Evolutionary conservation across 1,140 invertebrate species (phyloP).

Genomic region (Philopotamus ludificatus): DNA sequence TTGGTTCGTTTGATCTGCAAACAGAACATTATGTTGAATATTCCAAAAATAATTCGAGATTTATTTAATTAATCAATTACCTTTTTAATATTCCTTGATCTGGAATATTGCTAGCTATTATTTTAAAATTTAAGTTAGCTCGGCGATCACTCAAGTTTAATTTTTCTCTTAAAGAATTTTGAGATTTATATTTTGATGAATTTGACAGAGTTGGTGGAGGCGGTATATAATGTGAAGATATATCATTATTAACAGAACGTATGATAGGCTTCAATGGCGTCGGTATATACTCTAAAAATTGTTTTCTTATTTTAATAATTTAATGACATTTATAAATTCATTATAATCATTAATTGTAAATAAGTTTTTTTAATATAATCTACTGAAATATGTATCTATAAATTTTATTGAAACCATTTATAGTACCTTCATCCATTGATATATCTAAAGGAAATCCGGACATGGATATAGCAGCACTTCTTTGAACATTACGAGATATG

Average conservation of each 20-base stretch:
- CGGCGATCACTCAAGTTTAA: conserved; percentile 45
- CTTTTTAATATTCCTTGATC: not conserved
- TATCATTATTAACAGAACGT: conserved; percentile 33
- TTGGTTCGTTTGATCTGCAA: conserved; percentile 16
- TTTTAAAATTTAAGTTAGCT: conserved; percentile 50
- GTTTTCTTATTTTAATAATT: too few relatives aligned
- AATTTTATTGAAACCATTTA: not conserved
- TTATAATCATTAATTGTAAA: too few relatives aligned
- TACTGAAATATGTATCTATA: not conserved
- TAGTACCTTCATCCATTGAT: conserved; percentile 35
- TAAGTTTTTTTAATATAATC: not conserved
- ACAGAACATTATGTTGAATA: too few relatives aligned
- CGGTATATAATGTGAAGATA: conserved; percentile 27
- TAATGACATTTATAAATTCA: too few relatives aligned
- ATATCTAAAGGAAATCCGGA: conserved; percentile 31
- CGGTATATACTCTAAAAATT: conserved; percentile 35
- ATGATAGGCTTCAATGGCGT: conserved; percentile 31
- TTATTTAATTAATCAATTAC: not conserved
- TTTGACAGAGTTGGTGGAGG: conserved; percentile 27
- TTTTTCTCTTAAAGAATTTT: conserved; percentile 37
- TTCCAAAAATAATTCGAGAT: not conserved
- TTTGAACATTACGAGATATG: conserved; percentile 12
- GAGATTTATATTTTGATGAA: conserved; percentile 8
- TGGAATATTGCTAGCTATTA: conserved; percentile 50
- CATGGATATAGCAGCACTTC: conserved; percentile 9